phyloP scores from a whole-genome alignment of 1,140 invertebrate species.

The Lepidotrigona ventralis region DNA sequence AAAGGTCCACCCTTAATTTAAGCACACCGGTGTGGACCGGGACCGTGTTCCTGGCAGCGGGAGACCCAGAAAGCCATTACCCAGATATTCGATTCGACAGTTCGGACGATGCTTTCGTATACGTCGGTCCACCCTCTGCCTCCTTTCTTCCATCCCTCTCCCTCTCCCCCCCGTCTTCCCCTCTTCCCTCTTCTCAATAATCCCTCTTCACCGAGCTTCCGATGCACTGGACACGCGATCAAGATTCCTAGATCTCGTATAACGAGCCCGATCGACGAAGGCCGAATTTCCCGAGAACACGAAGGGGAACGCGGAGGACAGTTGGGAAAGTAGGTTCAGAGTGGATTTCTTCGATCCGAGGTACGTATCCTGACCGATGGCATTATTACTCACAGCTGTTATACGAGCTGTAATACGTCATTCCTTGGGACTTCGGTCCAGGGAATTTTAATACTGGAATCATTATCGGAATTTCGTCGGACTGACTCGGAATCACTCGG shows the following conservation, averaged over 20 bases:
- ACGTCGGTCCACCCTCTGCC: neutral
- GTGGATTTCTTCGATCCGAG: neutral
- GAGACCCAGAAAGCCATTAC: slow-evolving; percentile 68
- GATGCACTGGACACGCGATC: slow-evolving; percentile 49
- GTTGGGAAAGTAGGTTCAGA: neutral
- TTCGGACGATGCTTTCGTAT: slow-evolving; percentile 58
- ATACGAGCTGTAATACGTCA: neutral
- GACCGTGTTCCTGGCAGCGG: slow-evolving; percentile 69
- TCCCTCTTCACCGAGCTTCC: slow-evolving; percentile 53
- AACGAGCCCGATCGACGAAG: slow-evolving; percentile 9
- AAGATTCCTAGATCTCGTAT: slow-evolving; percentile 34
- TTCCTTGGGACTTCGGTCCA: neutral
- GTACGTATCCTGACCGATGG: neutral
- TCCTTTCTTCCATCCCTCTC: neutral
- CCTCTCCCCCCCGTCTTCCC: neutral
- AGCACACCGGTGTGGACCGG: slow-evolving; percentile 61
- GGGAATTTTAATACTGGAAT: no score
- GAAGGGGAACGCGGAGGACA: neutral
- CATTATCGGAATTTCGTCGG: no score
- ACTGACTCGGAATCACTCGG: no score
- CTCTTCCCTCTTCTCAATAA: slow-evolving; percentile 46
- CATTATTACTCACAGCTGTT: neutral
- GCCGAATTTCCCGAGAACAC: neutral
- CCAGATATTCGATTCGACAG: slow-evolving; percentile 68
- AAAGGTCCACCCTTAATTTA: slow-evolving; percentile 77